Evolutionary conservation across 2,113 vertebrate genomes (phyloP).

Genomic region (Burhinus bistriatus): DNA sequence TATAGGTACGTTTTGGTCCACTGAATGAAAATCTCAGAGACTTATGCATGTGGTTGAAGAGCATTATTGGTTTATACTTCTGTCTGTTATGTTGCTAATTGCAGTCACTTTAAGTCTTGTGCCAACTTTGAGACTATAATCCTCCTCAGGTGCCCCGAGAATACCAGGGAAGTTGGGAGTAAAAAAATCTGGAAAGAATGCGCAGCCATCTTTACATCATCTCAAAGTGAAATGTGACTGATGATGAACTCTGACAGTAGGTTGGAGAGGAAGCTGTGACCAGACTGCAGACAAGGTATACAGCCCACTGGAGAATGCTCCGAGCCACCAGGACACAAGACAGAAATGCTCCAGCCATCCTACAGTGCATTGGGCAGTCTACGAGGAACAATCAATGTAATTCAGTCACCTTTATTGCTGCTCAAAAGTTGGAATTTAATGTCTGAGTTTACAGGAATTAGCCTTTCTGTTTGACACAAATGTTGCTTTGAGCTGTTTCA

Average conservation of each 20-base stretch:
- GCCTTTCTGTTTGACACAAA: background rate
- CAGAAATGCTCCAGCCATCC: background rate
- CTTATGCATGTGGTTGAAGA: background rate
- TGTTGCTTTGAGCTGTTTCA: background rate
- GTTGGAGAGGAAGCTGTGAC: background rate
- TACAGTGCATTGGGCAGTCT: background rate
- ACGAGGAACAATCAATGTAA: background rate
- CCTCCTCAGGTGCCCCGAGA: background rate
- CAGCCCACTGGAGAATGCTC: background rate
- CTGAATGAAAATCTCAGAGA: background rate
- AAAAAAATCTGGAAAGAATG: background rate
- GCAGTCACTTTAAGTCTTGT: background rate
- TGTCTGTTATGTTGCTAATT: background rate
- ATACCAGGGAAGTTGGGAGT: background rate
- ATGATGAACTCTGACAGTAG: background rate
- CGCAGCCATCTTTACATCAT: background rate
- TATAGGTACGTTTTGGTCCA: background rate
- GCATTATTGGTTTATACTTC: background rate
- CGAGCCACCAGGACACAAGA: rapidly evolving
- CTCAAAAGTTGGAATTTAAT: background rate
- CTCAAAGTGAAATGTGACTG: background rate
- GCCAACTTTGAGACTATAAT: background rate
- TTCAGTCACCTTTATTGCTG: background rate
- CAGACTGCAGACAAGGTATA: background rate
- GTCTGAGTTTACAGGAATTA: background rate